phyloP scores from a whole-genome alignment of 2,113 vertebrate genomes.

The Syngnathoides biaculeatus region DNA sequence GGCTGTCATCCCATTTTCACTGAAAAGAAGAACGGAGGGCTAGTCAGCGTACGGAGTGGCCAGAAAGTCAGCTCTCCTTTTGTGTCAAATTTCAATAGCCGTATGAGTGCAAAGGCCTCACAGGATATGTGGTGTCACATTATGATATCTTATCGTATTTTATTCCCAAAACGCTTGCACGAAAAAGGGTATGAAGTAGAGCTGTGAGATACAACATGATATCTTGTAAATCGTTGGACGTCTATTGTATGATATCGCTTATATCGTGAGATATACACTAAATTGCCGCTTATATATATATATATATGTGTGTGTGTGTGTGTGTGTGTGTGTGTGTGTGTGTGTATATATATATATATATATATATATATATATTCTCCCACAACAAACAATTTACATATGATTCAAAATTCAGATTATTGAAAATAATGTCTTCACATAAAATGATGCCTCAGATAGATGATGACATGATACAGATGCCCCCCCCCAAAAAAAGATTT shows the following conservation, averaged over 20 bases:
- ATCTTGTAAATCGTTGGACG: too few species aligned
- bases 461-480: not conserved
- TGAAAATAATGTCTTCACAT: not conserved
- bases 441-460: not conserved
- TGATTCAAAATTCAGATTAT: too few species aligned
- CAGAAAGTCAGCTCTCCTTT: not conserved
- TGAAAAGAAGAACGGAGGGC: slow-evolving; percentile 47
- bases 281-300: too few species aligned
- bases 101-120: not conserved
- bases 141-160: not conserved
- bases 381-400: too few species aligned
- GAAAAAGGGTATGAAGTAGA: not conserved
- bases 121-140: not conserved
- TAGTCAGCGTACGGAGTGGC: slow-evolving; percentile 8
- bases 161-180: not conserved
- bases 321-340: too few species aligned
- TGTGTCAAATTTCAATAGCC: slow-evolving; percentile 11
- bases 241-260: too few species aligned
- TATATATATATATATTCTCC: too few species aligned
- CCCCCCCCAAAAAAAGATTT: not conserved
- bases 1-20: slow-evolving; percentile 31
- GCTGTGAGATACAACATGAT: too few species aligned
- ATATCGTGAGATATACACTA: too few species aligned
- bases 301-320: too few species aligned
- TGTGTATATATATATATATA: too few species aligned